Percentiles rank a stretch among this genome's conserved stretches.
Evolutionary conservation across 1,140 invertebrate species (phyloP).

Genomic region (Drosophila nigrodunni): DNA sequence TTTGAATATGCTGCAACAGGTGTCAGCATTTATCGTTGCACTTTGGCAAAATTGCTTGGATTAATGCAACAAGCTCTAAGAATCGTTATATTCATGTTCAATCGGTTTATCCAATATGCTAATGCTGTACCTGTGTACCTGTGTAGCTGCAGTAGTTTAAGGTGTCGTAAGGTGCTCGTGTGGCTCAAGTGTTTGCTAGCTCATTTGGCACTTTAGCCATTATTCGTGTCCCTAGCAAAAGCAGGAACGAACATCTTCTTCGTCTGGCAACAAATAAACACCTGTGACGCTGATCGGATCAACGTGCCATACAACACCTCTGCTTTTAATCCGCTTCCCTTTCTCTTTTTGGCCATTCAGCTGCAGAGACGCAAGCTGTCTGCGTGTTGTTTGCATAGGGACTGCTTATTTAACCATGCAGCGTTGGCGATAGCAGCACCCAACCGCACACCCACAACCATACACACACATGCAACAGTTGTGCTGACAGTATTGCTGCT

Average conservation of each 20-base stretch:
- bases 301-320: conserved; percentile 15
- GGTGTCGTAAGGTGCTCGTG: conserved; percentile 5
- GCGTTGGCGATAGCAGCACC: conserved; percentile 29
- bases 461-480: conserved; percentile 69
- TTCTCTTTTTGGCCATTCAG: no score
- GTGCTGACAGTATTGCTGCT: conserved; percentile 39
- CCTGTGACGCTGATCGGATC: conserved; percentile 74
- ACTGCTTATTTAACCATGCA: conserved; percentile 67
- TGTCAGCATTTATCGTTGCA: conserved; percentile 21
- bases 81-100: conserved; percentile 44
- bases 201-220: conserved; percentile 72
- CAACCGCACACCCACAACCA: conserved; percentile 43
- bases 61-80: conserved; percentile 33
- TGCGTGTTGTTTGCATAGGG: conserved; percentile 17
- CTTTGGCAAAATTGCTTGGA: conserved; percentile 38
- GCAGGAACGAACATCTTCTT: conserved; percentile 1
- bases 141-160: background rate
- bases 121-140: conserved; percentile 30
- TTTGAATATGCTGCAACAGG: conserved; percentile 15
- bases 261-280: conserved; percentile 70
- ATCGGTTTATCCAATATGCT: conserved; percentile 62
- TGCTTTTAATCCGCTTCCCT: background rate
- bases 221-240: conserved; percentile 33
- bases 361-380: conserved; percentile 22
- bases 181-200: conserved; percentile 61